Evolutionary conservation across 2,113 vertebrate genomes (phyloP).

Genomic region (Podiceps cristatus): DNA sequence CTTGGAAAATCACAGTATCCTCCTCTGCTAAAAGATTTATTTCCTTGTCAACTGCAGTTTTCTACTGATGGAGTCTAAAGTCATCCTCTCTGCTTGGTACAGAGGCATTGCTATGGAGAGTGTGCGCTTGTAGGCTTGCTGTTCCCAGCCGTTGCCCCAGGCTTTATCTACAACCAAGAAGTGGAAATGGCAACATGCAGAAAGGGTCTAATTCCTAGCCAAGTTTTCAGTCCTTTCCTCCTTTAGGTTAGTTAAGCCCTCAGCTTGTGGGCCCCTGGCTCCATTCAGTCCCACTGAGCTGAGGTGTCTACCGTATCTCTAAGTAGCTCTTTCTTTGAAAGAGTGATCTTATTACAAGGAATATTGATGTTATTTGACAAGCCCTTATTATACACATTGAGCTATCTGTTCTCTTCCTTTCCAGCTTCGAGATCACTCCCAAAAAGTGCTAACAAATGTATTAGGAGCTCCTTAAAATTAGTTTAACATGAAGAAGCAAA

Average conservation of each 20-base stretch:
- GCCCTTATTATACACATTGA: not conserved
- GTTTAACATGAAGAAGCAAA: constrained; percentile 31
- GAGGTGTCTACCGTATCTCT: not conserved
- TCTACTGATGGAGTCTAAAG: not conserved
- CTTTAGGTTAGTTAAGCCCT: not conserved
- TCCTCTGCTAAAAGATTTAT: not conserved
- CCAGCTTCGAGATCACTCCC: not conserved
- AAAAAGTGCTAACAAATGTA: constrained; percentile 37
- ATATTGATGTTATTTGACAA: constrained; percentile 22
- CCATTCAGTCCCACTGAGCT: not conserved
- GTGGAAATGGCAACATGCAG: not conserved
- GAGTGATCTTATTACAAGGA: not conserved
- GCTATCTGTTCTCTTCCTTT: constrained; percentile 6
- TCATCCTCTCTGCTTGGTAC: not conserved
- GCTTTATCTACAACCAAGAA: not conserved
- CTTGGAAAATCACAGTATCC: not conserved
- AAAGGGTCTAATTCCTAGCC: not conserved
- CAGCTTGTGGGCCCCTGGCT: not conserved
- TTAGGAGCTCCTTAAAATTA: constrained; percentile 43
- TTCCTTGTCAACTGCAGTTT: not conserved
- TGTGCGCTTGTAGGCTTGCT: not conserved
- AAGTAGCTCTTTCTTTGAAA: not conserved
- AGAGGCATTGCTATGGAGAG: not conserved
- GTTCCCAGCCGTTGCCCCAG: not conserved
- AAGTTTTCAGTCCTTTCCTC: not conserved